These are phyloP conservation scores for Lagenorhynchus albirostris DNA, from an alignment of 2,113 vertebrate genomes.

Conservation along the genomic window DNA sequence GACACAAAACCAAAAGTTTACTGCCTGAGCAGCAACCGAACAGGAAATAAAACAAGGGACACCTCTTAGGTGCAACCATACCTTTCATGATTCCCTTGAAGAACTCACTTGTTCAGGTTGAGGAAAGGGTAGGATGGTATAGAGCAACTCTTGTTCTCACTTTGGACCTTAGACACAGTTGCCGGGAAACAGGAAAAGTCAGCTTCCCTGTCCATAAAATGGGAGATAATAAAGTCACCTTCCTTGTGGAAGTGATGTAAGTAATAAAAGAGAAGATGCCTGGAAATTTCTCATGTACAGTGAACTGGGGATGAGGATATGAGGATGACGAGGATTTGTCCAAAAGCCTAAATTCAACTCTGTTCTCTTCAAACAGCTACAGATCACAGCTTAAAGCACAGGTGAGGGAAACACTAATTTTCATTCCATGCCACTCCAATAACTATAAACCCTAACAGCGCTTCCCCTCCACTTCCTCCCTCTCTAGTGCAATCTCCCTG, in stretches of 20 bases:
- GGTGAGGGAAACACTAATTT: background rate
- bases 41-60: background rate
- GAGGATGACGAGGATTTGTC: too few relatives aligned
- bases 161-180: background rate
- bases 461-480: background rate
- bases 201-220: background rate
- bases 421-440: too few relatives aligned
- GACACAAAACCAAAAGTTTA: background rate
- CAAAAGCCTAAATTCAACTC: background rate
- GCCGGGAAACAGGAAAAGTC: background rate
- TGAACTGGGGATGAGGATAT: background rate
- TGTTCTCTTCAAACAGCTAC: background rate
- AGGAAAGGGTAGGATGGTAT: rapidly evolving
- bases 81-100: background rate
- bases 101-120: background rate
- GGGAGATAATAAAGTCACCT: background rate
- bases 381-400: background rate
- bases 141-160: background rate
- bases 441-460: rapidly evolving
- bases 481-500: background rate
- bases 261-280: background rate
- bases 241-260: background rate
- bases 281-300: background rate
- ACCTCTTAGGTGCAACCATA: background rate
- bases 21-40: background rate